A percentile compares a stretch with the other conserved stretches of the same genome.
These are phyloP conservation scores for Eristalis arbustorum DNA, from an alignment of 2,888 invertebrate genomes.

Conservation along the genomic window DNA sequence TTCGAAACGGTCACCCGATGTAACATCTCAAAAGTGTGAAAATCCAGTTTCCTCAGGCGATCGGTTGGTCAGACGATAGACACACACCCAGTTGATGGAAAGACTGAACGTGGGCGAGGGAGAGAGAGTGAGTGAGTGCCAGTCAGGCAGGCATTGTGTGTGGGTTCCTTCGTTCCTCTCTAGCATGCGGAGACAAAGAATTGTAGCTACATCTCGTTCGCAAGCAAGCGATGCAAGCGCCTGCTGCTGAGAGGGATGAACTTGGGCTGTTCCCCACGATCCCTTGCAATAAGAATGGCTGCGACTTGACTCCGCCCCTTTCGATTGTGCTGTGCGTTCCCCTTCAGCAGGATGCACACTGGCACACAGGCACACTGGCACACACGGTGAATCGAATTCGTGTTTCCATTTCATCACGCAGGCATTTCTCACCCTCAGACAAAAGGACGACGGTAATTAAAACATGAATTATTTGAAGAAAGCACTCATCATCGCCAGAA, in stretches of 20 bases:
- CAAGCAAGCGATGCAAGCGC: background rate
- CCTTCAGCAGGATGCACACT: background rate
- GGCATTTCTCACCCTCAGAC: constrained; percentile 27
- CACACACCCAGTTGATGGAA: constrained; percentile 12
- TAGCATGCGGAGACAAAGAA: background rate
- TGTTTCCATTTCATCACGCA: constrained; percentile 13
- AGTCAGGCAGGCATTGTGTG: no score
- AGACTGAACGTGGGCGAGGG: constrained; percentile 22
- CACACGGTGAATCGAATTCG: background rate
- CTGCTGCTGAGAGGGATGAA: constrained; percentile 2
- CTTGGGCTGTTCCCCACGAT: constrained; percentile 4
- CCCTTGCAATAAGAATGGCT: constrained; percentile 64
- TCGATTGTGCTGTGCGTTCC: background rate
- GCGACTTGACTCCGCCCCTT: constrained; percentile 49
- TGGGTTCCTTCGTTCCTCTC: constrained; percentile 14
- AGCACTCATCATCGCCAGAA: background rate
- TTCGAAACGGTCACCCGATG: constrained; percentile 76
- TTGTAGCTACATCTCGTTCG: constrained; percentile 17
- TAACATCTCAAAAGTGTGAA: constrained; percentile 45
- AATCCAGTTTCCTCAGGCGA: constrained; percentile 42
- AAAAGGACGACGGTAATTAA: constrained; percentile 45
- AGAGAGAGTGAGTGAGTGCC: background rate
- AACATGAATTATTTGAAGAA: constrained; percentile 43
- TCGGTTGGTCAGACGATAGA: constrained; percentile 41
- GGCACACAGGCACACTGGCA: no score